A percentile compares a stretch with the other conserved stretches of the same genome.
These are phyloP conservation scores for Dastarcus helophoroides DNA, from an alignment of 2,888 invertebrate genomes.

Conservation along the genomic window DNA sequence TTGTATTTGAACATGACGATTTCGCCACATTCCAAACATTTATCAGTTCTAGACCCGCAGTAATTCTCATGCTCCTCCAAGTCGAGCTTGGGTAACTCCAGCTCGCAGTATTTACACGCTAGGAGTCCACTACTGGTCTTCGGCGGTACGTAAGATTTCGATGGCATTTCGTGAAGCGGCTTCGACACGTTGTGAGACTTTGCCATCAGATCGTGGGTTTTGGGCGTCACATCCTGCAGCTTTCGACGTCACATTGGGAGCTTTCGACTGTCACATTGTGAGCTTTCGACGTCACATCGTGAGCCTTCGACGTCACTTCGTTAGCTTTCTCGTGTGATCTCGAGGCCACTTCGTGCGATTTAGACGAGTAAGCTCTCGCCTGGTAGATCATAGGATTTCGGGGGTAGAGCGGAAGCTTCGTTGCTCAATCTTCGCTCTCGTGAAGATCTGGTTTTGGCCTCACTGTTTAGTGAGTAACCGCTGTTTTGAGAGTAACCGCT, in stretches of 20 bases:
- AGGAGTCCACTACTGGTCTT: conserved; percentile 28
- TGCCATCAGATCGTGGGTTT: conserved; percentile 2
- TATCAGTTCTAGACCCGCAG: conserved; percentile 61
- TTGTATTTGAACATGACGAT: conserved; percentile 60
- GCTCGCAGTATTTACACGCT: conserved; percentile 54
- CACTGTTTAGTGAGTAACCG: too few relatives aligned
- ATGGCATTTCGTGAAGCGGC: conserved; percentile 3
- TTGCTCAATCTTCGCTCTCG: too few relatives aligned
- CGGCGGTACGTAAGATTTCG: too few relatives aligned
- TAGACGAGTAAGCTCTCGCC: too few relatives aligned
- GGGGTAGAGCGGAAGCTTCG: too few relatives aligned
- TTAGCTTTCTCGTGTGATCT: too few relatives aligned
- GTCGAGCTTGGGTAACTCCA: conserved; percentile 49
- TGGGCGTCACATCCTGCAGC: neutral
- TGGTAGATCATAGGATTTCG: too few relatives aligned
- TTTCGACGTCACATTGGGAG: neutral
- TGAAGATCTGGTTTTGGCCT: too few relatives aligned
- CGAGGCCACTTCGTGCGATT: too few relatives aligned
- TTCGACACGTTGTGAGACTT: conserved; percentile 1
- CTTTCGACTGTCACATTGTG: neutral
- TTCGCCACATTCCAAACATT: conserved; percentile 54
- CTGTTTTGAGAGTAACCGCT: too few relatives aligned
- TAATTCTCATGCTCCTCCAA: conserved; percentile 53
- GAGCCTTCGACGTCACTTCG: too few relatives aligned
- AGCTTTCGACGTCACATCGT: too few relatives aligned